Base-by-base conservation (phyloP, 2,797 vertebrate genomes). In the Sebastes iracundus region DNA sequence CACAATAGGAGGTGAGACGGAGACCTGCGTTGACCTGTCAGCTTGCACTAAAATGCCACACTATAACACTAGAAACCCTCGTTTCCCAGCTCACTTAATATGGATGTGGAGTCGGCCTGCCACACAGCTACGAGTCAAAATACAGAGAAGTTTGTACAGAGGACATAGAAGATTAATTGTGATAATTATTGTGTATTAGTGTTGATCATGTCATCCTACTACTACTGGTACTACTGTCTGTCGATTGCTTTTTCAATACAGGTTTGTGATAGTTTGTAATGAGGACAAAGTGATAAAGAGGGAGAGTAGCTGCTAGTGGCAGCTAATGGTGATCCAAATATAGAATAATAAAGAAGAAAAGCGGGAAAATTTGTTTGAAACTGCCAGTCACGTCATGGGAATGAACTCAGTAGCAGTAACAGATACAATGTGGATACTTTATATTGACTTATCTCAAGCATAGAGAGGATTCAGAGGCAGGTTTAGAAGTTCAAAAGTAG, bases 11-110 rank as follows among this genome's bases (percentile, higher is more conserved):
- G 85, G 75, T 80, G 61, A 72, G 81, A 84, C 87, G 52, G 74
- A 86, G 79, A 86, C 88, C 28, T 27, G 65, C 70, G 8, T 27
- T 83, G 89, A 92, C 90, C 89, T 66, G 85, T 84, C 77, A 73
- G 84, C 76, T 84, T 69, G 80, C 75, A 72, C 82, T 77, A 82
- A 88, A 93, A 93, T 68, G 83, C 79, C 84, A 86, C 75, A 73
- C 68, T 76, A 38, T 82, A 90, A 77, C 78, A 77, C 76, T 90
- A 3, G 8, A 87, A 84, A 77, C 63, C 28, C 64, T 75, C 59
- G 76, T 83, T 88, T 83, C 72, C 59, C 72, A 46, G 76, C 76
- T 66, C 72, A 73, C 83, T 77, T 79, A 49, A 73, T 80, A 78
- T 80, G 73, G 68, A 88, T 72, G 56, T 71, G 70, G 61, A 75